Evolutionary conservation across 64 coral and sea anemone genomes (phyloP).

Genomic region (Montipora cactus): DNA sequence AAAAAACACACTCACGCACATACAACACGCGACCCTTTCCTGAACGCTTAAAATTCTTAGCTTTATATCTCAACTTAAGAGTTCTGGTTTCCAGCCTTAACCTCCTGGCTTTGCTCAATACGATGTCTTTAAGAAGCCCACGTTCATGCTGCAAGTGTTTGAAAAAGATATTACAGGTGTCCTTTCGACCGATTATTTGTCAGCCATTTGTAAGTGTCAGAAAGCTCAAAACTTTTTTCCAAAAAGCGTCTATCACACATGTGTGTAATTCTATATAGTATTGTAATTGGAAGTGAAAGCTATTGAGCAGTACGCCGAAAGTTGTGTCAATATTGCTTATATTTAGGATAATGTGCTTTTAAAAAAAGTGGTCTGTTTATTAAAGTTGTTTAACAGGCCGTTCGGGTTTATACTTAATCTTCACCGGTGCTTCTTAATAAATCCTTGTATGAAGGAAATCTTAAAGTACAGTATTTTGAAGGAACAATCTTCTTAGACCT

Average conservation of each 20-base stretch:
- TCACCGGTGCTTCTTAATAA: too few species aligned
- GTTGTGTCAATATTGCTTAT: neutral
- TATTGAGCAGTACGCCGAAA: neutral
- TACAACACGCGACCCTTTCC: too few species aligned
- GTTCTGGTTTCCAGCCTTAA: too few species aligned
- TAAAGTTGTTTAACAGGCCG: neutral
- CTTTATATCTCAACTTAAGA: too few species aligned
- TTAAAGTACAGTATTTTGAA: too few species aligned
- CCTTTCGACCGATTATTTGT: neutral
- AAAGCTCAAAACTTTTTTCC: neutral
- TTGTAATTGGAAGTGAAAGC: neutral
- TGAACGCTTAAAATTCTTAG: too few species aligned
- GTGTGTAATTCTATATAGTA: neutral
- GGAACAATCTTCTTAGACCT: too few species aligned
- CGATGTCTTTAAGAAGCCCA: neutral
- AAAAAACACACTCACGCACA: too few species aligned
- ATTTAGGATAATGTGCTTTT: neutral
- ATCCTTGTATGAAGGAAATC: too few species aligned
- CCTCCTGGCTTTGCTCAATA: too few species aligned
- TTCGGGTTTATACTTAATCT: too few species aligned
- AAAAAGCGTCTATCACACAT: neutral
- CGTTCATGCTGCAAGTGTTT: neutral
- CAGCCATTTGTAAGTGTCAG: neutral
- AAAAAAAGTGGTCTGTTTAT: neutral
- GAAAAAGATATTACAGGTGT: neutral